Evolutionary conservation across 2,888 invertebrate genomes (phyloP).

Genomic region (Cryptophagus acutangulus): DNA sequence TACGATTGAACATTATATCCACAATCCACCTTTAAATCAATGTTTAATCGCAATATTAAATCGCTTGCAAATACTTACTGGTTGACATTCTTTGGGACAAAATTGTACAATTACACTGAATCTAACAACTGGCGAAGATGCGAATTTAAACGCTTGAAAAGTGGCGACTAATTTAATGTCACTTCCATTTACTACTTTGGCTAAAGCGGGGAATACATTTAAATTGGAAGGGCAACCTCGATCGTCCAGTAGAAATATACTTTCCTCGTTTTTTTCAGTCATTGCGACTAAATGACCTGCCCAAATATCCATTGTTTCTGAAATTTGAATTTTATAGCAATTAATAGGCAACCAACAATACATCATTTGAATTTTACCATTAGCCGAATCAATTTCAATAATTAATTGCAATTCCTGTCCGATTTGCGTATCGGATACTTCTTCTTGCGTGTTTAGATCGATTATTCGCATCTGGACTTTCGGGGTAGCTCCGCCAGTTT

Average conservation of each 20-base stretch:
- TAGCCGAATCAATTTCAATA: slow-evolving; percentile 55
- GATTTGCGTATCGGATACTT: slow-evolving; percentile 61
- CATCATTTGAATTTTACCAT: slow-evolving; percentile 44
- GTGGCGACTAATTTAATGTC: slow-evolving; percentile 53
- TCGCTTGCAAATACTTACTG: slow-evolving; percentile 49
- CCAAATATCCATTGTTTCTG: slow-evolving; percentile 59
- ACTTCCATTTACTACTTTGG: slow-evolving; percentile 40
- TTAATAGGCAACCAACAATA: background rate
- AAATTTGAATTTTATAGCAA: slow-evolving; percentile 14
- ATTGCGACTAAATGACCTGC: slow-evolving; percentile 77
- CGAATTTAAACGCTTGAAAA: slow-evolving; percentile 84
- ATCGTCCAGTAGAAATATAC: slow-evolving; percentile 68
- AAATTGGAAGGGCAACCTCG: slow-evolving; percentile 75
- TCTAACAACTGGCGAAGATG: slow-evolving; percentile 73
- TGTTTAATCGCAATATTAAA: background rate
- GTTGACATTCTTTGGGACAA: slow-evolving; percentile 65
- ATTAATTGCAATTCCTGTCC: slow-evolving; percentile 63
- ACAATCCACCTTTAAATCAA: slow-evolving; percentile 44
- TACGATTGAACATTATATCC: slow-evolving; percentile 40
- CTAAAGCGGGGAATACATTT: slow-evolving; percentile 51
- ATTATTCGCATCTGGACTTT: slow-evolving; percentile 58
- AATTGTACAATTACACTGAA: slow-evolving; percentile 80
- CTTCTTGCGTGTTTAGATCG: slow-evolving; percentile 53
- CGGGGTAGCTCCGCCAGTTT: slow-evolving; percentile 48
- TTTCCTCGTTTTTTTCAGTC: slow-evolving; percentile 68